Percentiles rank a stretch among this genome's conserved stretches.
These are phyloP conservation scores for Gallirallus australis DNA, from an alignment of 2,797 vertebrate genomes.

Conservation along the genomic window DNA sequence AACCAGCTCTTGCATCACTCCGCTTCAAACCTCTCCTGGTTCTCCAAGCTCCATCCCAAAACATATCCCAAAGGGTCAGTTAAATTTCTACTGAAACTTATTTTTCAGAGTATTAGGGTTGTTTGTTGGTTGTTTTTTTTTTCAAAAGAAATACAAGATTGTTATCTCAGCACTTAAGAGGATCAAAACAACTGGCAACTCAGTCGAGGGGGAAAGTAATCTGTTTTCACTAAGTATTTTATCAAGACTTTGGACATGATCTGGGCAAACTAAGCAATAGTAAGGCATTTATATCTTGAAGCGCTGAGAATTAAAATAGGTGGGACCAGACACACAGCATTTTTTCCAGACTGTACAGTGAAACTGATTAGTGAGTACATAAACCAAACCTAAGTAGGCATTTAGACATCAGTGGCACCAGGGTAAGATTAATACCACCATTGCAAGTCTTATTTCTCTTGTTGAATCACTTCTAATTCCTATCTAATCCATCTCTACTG, in stretches of 20 bases:
- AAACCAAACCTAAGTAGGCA: neutral
- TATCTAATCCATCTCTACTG: neutral
- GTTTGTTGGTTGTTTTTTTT: neutral
- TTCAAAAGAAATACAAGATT: neutral
- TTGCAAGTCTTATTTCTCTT: neutral
- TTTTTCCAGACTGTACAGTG: neutral
- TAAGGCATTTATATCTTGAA: neutral
- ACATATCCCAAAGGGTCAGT: neutral
- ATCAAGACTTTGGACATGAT: neutral
- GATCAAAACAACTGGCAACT: neutral
- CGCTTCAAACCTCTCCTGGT: neutral
- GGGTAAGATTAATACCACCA: neutral
- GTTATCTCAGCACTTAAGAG: neutral
- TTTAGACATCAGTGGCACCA: neutral
- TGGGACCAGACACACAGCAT: neutral
- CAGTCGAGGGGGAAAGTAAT: neutral
- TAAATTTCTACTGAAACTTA: neutral
- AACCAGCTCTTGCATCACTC: neutral
- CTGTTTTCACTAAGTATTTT: neutral
- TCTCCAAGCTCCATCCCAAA: neutral
- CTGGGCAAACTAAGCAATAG: neutral
- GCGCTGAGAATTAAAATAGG: neutral
- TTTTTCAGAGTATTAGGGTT: neutral
- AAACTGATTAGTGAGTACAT: neutral
- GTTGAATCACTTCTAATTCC: neutral